Percentiles rank a stretch among this genome's conserved stretches.
phyloP scores from a whole-genome alignment of 2,888 invertebrate species.

The Listrodromus nycthemerus region DNA sequence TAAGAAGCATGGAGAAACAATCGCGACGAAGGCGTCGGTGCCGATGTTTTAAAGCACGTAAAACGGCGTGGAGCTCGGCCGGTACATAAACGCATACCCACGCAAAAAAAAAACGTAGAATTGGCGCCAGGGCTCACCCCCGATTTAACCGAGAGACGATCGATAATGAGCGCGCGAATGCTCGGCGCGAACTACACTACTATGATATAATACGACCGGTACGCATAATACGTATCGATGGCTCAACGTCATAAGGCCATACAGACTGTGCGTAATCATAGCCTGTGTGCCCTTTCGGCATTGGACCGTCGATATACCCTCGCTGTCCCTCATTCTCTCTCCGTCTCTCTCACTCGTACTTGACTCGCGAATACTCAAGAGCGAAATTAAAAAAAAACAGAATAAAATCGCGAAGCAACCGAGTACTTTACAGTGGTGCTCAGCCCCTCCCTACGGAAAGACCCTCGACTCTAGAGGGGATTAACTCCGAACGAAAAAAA shows the following conservation, averaged over 20 bases:
- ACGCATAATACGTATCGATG: constrained; percentile 42
- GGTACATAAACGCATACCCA: constrained; percentile 37
- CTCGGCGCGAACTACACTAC: constrained; percentile 55
- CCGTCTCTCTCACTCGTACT: constrained; percentile 45
- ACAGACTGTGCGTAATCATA: no score
- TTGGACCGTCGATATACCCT: no score
- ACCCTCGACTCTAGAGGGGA: background rate
- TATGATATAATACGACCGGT: constrained; percentile 58
- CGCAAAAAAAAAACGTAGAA: constrained; percentile 21
- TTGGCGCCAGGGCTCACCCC: constrained; percentile 50
- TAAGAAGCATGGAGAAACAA: constrained; percentile 53
- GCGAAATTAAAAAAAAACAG: constrained; percentile 23
- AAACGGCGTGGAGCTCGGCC: constrained; percentile 37
- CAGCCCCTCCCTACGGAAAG: constrained; percentile 30
- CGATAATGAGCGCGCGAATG: constrained; percentile 66
- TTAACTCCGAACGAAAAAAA: background rate
- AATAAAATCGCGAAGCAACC: constrained; percentile 47
- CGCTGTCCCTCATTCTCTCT: background rate
- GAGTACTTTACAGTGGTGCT: constrained; percentile 63
- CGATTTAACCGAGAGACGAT: constrained; percentile 68
- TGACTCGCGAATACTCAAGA: constrained; percentile 48
- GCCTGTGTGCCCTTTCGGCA: no score
- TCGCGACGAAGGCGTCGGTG: constrained; percentile 56
- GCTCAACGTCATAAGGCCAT: background rate
- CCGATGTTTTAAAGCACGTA: constrained; percentile 43